Conservation (phyloP, 1,140 invertebrate species). For the Sweltsa coloradensis region DNA sequence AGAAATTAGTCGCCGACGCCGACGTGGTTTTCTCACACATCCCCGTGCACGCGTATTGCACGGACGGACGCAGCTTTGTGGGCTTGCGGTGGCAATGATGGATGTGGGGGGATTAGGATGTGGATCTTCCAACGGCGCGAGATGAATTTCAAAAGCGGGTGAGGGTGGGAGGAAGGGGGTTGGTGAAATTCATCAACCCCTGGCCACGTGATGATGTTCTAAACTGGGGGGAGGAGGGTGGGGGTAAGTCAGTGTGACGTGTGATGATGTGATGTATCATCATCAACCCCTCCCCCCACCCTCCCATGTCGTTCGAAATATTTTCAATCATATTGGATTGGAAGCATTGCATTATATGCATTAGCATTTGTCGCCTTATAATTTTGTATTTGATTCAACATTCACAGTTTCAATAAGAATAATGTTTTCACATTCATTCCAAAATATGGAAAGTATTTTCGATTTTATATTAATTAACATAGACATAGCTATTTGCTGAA, state of each 20-base stretch:
- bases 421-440: neutral
- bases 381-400: neutral
- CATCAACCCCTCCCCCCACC: neutral
- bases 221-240: no score
- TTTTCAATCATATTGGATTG: neutral
- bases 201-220: slow-evolving; percentile 7
- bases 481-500: no score
- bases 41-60: neutral
- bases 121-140: slow-evolving; percentile 7
- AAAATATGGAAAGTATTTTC: no score
- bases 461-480: no score
- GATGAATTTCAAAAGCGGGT: slow-evolving; percentile 4
- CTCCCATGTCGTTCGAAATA: neutral
- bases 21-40: neutral
- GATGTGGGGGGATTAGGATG: slow-evolving; percentile 2
- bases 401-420: neutral
- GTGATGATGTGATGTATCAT: slow-evolving; percentile 10
- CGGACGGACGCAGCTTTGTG: neutral
- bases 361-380: neutral
- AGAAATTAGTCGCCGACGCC: neutral
- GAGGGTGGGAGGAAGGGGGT: no score
- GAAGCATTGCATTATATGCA: no score
- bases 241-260: slow-evolving; percentile 6
- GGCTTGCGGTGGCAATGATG: neutral
- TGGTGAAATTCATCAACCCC: slow-evolving; percentile 7